A percentile compares a stretch with the other conserved stretches of the same genome.
Evolutionary conservation across 2,797 vertebrate genomes (phyloP).

Genomic region (Pyrrhura leucotis): DNA sequence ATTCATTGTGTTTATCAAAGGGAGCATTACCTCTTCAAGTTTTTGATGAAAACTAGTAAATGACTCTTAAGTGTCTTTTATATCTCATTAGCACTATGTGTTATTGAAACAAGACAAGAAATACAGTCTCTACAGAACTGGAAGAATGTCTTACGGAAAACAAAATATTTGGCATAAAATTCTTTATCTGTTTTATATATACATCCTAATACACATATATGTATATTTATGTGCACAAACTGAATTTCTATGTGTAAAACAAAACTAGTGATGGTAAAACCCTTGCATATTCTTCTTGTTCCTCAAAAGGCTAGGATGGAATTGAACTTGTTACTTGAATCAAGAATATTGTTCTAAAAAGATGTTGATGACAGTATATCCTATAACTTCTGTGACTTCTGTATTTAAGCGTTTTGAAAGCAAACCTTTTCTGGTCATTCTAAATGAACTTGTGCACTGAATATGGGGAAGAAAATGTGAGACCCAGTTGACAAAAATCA

Average conservation of each 20-base stretch:
- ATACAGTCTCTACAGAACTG: neutral
- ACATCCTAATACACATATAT: neutral
- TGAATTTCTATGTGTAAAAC: neutral
- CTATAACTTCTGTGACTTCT: neutral
- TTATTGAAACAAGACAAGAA: neutral
- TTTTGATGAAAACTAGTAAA: neutral
- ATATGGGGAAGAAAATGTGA: neutral
- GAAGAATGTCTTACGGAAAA: neutral
- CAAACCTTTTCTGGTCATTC: neutral
- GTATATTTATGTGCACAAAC: neutral
- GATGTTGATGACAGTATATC: neutral
- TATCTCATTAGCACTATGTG: neutral
- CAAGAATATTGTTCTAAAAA: neutral
- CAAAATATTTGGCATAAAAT: neutral
- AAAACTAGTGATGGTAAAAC: neutral
- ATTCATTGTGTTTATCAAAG: neutral
- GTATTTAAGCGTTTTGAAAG: neutral
- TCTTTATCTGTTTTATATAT: neutral
- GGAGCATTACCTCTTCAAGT: neutral
- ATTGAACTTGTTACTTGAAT: neutral
- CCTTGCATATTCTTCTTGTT: neutral
- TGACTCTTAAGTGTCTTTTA: neutral
- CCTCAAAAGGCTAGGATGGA: neutral
- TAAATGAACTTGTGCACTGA: neutral
- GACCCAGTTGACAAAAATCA: neutral